phyloP scores from a whole-genome alignment of 1,140 invertebrate genomes.

The Prorops nasuta region DNA sequence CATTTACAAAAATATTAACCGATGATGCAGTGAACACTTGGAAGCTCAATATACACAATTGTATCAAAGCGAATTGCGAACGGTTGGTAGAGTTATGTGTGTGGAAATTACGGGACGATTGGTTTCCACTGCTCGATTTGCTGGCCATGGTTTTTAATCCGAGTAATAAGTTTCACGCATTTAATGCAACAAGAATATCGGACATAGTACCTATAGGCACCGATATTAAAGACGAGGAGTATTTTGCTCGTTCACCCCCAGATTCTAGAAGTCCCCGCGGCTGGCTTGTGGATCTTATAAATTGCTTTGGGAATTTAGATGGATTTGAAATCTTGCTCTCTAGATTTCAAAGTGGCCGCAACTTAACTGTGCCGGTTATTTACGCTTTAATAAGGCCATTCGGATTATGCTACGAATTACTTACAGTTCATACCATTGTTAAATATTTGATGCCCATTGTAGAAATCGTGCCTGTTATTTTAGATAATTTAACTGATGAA shows the following conservation, averaged over 20 bases:
- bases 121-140: slow-evolving; percentile 89
- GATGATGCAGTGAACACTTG: slow-evolving; percentile 97
- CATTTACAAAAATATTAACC: slow-evolving; percentile 96
- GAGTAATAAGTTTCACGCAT: slow-evolving; percentile 93
- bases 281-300: slow-evolving; percentile 95
- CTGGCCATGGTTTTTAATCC: slow-evolving; percentile 93
- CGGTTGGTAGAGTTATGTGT: slow-evolving; percentile 90
- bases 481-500: slow-evolving; percentile 95
- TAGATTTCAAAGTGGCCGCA: slow-evolving; percentile 75
- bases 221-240: slow-evolving; percentile 69
- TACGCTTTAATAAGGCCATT: slow-evolving; percentile 86
- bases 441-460: slow-evolving; percentile 93
- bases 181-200: slow-evolving; percentile 79
- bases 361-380: slow-evolving; percentile 77
- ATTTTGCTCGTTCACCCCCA: slow-evolving; percentile 77
- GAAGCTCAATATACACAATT: slow-evolving; percentile 96
- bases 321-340: slow-evolving; percentile 88
- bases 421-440: slow-evolving; percentile 86
- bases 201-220: slow-evolving; percentile 71
- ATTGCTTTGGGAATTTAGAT: slow-evolving; percentile 85
- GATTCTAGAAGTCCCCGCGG: slow-evolving; percentile 79
- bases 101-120: slow-evolving; percentile 86
- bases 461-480: slow-evolving; percentile 84
- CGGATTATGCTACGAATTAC: slow-evolving; percentile 87
- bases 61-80: slow-evolving; percentile 91